Conservation (phyloP, 2,113 vertebrate species). For the Ramphastos sulfuratus region DNA sequence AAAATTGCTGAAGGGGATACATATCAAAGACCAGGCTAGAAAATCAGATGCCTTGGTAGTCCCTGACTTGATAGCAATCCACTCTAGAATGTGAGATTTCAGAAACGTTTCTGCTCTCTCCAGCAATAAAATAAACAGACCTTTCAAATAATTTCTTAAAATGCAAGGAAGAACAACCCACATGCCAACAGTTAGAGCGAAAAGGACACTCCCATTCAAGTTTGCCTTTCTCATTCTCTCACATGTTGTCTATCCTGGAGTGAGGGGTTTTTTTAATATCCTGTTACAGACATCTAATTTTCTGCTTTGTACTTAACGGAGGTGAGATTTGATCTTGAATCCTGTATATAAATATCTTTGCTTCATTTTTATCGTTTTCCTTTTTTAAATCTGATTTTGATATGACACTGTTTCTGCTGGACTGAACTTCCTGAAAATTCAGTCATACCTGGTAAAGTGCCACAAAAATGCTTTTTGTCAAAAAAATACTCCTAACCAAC, state of each 20-base stretch:
- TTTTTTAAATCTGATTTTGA: neutral
- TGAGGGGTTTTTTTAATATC: neutral
- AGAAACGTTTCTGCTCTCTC: neutral
- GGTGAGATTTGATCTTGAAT: neutral
- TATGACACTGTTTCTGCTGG: fast-evolving
- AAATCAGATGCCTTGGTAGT: no score
- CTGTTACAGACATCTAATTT: neutral
- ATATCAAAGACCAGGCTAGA: neutral
- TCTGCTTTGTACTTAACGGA: neutral
- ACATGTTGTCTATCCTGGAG: neutral
- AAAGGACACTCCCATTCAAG: neutral
- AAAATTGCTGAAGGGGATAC: neutral
- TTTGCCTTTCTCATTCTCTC: neutral
- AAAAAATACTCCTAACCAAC: neutral
- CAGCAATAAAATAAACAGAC: neutral
- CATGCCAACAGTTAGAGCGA: neutral
- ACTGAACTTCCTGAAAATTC: neutral
- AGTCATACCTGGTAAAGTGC: neutral
- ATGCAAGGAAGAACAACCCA: neutral
- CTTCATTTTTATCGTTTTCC: neutral
- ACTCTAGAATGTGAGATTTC: neutral
- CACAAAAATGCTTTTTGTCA: neutral
- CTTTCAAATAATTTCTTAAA: neutral
- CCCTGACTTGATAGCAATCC: neutral
- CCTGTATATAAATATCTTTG: neutral